phyloP scores from a whole-genome alignment of 1,140 invertebrate species.

The Leptinotarsa defecta region DNA sequence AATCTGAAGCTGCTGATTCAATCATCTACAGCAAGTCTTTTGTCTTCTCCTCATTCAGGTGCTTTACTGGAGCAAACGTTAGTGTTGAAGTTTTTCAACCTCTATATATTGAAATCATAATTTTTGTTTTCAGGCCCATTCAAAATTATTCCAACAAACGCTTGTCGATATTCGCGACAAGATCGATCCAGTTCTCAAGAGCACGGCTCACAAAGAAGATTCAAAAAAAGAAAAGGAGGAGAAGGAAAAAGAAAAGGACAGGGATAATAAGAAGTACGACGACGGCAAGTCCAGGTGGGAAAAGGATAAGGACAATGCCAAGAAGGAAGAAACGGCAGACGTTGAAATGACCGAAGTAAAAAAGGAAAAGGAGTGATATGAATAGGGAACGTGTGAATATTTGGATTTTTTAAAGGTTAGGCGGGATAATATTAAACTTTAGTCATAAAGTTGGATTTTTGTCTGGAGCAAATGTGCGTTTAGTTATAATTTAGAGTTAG shows the following conservation, averaged over 20 bases:
- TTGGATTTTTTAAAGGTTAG: too few species aligned
- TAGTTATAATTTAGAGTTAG: too few species aligned
- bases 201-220: conserved; percentile 44
- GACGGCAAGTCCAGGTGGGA: conserved; percentile 50
- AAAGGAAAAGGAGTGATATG: conserved; percentile 15
- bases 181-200: conserved; percentile 56
- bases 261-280: conserved; percentile 46
- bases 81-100: too few species aligned
- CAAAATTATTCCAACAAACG: conserved; percentile 70
- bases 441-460: too few species aligned
- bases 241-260: conserved; percentile 46
- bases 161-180: conserved; percentile 71
- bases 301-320: conserved; percentile 39
- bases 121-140: conserved; percentile 64
- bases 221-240: conserved; percentile 40
- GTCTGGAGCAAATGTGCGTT: too few species aligned
- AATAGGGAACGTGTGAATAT: too few species aligned
- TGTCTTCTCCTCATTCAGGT: too few species aligned
- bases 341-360: conserved; percentile 27
- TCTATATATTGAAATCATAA: background rate
- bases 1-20: too few species aligned
- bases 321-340: conserved; percentile 31
- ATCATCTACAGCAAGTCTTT: too few species aligned
- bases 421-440: too few species aligned
- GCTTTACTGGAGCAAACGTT: too few species aligned